Evolutionary conservation across 2,888 invertebrate genomes (phyloP).

Genomic region (Cephus spinipes): DNA sequence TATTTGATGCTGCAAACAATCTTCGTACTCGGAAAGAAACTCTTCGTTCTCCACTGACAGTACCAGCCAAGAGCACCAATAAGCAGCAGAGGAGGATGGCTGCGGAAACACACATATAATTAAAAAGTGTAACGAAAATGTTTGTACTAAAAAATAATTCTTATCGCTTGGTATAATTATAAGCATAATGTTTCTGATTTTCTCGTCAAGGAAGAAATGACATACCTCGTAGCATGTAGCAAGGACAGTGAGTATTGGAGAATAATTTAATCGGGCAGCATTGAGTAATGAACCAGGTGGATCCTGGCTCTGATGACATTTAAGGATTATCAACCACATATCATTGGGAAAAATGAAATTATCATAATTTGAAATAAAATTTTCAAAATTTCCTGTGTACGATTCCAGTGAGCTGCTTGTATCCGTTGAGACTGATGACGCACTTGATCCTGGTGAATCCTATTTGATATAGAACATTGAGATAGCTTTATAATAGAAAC

Average conservation of each 20-base stretch:
- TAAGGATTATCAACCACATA: conserved; percentile 74
- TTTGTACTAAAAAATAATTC: neutral
- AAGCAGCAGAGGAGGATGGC: conserved; percentile 56
- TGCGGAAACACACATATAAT: conserved; percentile 24
- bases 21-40: conserved; percentile 43
- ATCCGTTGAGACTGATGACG: conserved; percentile 19
- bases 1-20: conserved; percentile 51
- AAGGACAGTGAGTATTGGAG: conserved; percentile 74
- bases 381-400: conserved; percentile 55
- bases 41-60: conserved; percentile 45
- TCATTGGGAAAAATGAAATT: conserved; percentile 68
- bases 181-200: neutral
- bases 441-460: conserved; percentile 21
- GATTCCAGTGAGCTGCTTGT: conserved; percentile 18
- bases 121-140: neutral
- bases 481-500: neutral
- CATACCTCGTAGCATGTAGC: conserved; percentile 78
- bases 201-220: neutral
- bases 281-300: conserved; percentile 75
- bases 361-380: conserved; percentile 58
- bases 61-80: conserved; percentile 59
- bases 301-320: conserved; percentile 78
- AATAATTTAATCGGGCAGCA: conserved; percentile 71
- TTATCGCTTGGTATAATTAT: neutral
- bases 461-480: neutral